phyloP scores from a whole-genome alignment of 2,113 vertebrate genomes.

The Scytalopus superciliaris region DNA sequence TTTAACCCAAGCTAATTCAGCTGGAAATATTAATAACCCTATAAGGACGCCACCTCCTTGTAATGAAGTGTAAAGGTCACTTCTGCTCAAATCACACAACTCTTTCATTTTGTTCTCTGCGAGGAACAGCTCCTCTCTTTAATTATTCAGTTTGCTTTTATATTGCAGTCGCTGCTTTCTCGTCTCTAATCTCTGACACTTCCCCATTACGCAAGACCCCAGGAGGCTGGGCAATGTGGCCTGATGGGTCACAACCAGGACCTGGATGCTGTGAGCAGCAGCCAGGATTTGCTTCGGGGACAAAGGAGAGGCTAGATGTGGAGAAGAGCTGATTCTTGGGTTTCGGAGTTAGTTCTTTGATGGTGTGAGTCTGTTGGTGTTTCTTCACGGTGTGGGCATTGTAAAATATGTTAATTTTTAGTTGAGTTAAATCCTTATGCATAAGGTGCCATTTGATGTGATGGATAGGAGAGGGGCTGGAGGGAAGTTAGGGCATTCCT shows the following conservation, averaged over 20 bases:
- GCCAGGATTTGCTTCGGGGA: background rate
- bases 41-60: constrained; percentile 32
- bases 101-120: constrained; percentile 51
- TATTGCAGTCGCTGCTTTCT: constrained; percentile 12
- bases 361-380: background rate
- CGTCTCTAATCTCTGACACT: constrained; percentile 29
- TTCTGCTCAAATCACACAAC: constrained; percentile 56
- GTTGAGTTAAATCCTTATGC: background rate
- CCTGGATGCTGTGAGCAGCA: background rate
- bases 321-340: background rate
- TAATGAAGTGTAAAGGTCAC: constrained; percentile 67
- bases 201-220: background rate
- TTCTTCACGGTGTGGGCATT: background rate
- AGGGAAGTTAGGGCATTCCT: background rate
- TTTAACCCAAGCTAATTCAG: constrained; percentile 62
- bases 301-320: background rate
- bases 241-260: background rate
- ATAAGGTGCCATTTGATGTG: background rate
- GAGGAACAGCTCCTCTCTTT: constrained; percentile 27
- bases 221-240: background rate
- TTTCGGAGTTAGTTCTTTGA: background rate
- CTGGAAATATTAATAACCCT: constrained; percentile 54
- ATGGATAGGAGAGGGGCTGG: background rate
- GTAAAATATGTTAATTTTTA: background rate
- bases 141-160: constrained; percentile 61